A percentile compares a stretch with the other conserved stretches of the same genome.
Conservation (phyloP, 2,888 invertebrate genomes). For the Poecilus cupreus region DNA sequence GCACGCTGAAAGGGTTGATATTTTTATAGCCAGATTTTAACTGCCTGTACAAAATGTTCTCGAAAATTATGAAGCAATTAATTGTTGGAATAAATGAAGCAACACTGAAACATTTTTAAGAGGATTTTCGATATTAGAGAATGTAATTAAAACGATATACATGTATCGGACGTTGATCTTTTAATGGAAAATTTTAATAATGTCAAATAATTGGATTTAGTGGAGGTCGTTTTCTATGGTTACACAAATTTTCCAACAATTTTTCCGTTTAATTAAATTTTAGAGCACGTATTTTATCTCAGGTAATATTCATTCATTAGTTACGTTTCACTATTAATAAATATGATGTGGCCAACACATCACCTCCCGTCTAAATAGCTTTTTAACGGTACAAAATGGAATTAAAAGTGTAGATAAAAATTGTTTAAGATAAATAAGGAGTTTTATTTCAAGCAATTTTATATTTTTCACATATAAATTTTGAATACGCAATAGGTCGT, state of each 20-base stretch:
- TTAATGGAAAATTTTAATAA: constrained; percentile 3
- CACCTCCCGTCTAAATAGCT: too few species aligned
- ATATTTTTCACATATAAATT: too few species aligned
- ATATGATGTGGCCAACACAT: too few species aligned
- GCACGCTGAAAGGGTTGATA: constrained; percentile 40
- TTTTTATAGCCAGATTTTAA: constrained; percentile 46
- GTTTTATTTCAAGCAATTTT: too few species aligned
- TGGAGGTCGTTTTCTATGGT: not conserved
- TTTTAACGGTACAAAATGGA: too few species aligned
- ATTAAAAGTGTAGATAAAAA: too few species aligned
- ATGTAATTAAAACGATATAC: not conserved
- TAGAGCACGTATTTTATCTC: too few species aligned
- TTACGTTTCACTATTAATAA: too few species aligned
- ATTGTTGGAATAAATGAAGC: not conserved
- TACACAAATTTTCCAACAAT: not conserved
- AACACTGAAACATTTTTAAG: constrained; percentile 1
- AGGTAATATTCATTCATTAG: not conserved
- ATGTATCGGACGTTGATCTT: not conserved
- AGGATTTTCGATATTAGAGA: not conserved
- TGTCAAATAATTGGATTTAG: not conserved
- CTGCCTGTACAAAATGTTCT: constrained; percentile 4
- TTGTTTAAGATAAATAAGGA: too few species aligned
- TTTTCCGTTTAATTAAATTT: not conserved
- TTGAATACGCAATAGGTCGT: too few species aligned
- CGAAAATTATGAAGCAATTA: constrained; percentile 35